Evolutionary conservation across 2,797 vertebrate species (phyloP).

Genomic region (Steatocranus sp.): DNA sequence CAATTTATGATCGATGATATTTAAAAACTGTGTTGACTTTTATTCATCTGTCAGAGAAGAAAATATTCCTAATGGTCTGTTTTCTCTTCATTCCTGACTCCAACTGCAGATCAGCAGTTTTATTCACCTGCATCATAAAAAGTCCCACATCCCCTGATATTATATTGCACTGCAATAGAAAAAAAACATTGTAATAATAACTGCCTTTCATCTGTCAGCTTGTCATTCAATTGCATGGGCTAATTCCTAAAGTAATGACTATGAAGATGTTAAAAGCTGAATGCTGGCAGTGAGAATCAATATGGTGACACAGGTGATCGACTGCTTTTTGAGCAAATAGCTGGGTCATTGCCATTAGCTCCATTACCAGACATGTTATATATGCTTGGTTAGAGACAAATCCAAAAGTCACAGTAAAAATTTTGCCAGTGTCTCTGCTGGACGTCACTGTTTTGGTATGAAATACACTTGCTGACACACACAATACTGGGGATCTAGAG

Average conservation of each 20-base stretch:
- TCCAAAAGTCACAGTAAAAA: constrained; percentile 9
- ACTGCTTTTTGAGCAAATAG: not conserved
- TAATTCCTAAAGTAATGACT: not conserved
- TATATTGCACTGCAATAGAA: not conserved
- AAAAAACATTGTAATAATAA: not conserved
- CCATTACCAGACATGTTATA: not conserved
- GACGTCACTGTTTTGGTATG: not conserved
- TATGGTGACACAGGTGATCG: not conserved
- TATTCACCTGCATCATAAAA: not conserved
- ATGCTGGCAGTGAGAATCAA: not conserved
- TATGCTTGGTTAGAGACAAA: not conserved
- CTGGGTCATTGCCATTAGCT: not conserved
- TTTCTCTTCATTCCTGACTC: not conserved
- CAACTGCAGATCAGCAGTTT: not conserved
- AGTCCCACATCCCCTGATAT: not conserved
- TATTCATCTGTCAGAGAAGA: not conserved
- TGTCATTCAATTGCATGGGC: not conserved
- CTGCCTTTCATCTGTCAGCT: not conserved
- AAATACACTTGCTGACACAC: constrained; percentile 6
- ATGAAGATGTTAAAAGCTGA: not conserved
- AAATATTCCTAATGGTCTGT: not conserved
- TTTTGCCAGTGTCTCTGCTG: not conserved
- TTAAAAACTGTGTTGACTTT: constrained; percentile 5
- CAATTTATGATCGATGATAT: constrained; percentile 21
- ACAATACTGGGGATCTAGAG: not conserved